These are phyloP conservation scores for Allophyes oxyacanthae DNA, from an alignment of 2,888 invertebrate genomes.

Conservation along the genomic window DNA sequence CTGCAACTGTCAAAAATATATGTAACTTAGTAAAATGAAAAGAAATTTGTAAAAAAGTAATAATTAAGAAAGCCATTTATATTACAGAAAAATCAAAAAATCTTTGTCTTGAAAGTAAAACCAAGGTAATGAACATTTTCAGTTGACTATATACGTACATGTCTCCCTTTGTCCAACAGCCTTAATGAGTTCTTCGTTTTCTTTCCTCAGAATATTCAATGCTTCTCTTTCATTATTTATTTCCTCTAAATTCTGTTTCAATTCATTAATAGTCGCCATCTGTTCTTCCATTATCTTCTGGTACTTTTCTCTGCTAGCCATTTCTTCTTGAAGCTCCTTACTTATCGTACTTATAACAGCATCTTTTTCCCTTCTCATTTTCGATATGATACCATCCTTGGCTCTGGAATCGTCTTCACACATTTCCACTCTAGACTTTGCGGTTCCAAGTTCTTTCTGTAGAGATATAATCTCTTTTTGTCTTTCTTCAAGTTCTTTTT, in stretches of 20 bases:
- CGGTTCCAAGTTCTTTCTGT: conserved; percentile 57
- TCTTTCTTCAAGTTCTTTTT: conserved; percentile 66
- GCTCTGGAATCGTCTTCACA: conserved; percentile 61
- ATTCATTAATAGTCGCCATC: conserved; percentile 51
- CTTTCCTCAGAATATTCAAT: conserved; percentile 64
- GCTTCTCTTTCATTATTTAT: conserved; percentile 59
- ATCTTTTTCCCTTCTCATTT: conserved; percentile 56
- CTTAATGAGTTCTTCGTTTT: conserved; percentile 73
- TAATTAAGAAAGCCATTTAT: too few relatives aligned
- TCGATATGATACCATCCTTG: conserved; percentile 53
- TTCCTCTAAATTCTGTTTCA: conserved; percentile 61
- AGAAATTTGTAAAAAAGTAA: too few relatives aligned
- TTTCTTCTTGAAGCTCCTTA: conserved; percentile 68
- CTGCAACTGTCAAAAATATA: conserved; percentile 68
- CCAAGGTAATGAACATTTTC: too few relatives aligned
- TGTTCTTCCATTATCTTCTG: conserved; percentile 60
- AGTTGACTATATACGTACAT: conserved; percentile 66
- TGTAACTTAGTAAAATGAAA: conserved; percentile 2
- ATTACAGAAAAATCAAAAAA: too few relatives aligned
- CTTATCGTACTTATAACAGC: conserved; percentile 57
- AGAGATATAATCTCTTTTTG: conserved; percentile 64
- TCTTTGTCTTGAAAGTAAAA: too few relatives aligned
- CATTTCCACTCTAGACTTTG: conserved; percentile 53
- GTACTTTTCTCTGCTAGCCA: conserved; percentile 57
- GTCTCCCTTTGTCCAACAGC: conserved; percentile 72